Percentiles rank a stretch among this genome's conserved stretches.
These are phyloP conservation scores for Eupithecia insigniata DNA, from an alignment of 2,888 invertebrate genomes.

Conservation along the genomic window DNA sequence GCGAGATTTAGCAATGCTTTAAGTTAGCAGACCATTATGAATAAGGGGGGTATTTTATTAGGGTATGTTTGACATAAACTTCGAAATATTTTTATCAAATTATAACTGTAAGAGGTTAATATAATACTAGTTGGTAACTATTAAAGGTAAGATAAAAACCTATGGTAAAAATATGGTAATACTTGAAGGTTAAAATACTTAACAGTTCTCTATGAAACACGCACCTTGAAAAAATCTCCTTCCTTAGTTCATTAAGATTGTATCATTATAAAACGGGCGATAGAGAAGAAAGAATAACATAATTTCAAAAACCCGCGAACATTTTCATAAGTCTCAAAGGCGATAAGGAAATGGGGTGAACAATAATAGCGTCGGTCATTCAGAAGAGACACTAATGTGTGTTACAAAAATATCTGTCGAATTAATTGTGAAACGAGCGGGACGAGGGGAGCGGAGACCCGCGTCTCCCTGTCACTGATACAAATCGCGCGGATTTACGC, in stretches of 20 bases:
- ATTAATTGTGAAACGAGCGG: constrained; percentile 73
- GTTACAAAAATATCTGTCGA: constrained; percentile 66
- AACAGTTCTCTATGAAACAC: background rate
- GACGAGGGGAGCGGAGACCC: constrained; percentile 54
- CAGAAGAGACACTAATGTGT: constrained; percentile 50
- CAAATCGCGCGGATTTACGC: constrained; percentile 85
- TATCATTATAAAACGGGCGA: constrained; percentile 10
- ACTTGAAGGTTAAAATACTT: background rate
- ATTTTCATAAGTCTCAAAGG: constrained; percentile 29
- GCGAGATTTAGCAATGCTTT: no score
- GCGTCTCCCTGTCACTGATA: constrained; percentile 81
- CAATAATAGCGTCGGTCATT: constrained; percentile 31
- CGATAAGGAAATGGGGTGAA: constrained; percentile 37
- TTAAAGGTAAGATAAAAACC: background rate
- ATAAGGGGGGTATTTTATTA: background rate
- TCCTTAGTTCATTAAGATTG: constrained; percentile 17
- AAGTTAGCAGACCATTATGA: no score
- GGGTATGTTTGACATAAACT: background rate
- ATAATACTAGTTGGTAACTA: background rate
- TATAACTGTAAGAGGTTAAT: background rate
- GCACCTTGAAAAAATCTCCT: background rate
- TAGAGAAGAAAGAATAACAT: constrained; percentile 42
- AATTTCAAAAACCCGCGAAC: constrained; percentile 36
- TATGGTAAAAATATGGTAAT: background rate
- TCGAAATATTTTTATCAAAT: background rate